Base-by-base conservation (phyloP, 2,797 vertebrate species). In the Rachycentron canadum region DNA sequence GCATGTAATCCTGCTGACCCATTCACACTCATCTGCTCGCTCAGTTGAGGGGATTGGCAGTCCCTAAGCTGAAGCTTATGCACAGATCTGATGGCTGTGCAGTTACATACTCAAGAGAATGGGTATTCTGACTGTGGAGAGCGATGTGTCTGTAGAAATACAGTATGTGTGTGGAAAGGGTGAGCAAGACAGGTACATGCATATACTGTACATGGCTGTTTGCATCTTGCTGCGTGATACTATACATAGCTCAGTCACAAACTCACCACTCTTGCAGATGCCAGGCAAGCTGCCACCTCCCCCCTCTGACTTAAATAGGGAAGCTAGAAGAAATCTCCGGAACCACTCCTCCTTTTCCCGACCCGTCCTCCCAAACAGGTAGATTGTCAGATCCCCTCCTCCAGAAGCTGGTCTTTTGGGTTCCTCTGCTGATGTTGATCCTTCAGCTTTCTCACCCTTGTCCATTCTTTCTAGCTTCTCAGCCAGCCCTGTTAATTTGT, bases 321-420 rank as follows among this genome's bases (percentile, higher is more conserved):
- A 97, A 1, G 96, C 97, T 0, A 97, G 86, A 71, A 98, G 92
- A 83, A 99, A 98, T 78, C 96, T 95, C 58, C 95, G 93, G 90
- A 99, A 99, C 98, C 98, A 99, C 67, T 99, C 98, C 79, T 99
- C 98, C 83, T 99, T 99, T 85, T 99, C 98, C 69, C 98, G 93
- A 11, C 98, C 98, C 0, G 98, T 99, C 91, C 98, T 96, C 60
- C 98, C 98, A 79, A 99, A 99, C 82, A 99, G 94, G 92, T 97
- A 99, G 73, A 99, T 95, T 52, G 96, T 96, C 84, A 96, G 95
- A 74, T 98, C 96, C 78, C 93, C 85, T 75, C 62, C 70, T 69
- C 83, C 97, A 85, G 82, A 41, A 23, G 78, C 11, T 43, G 87
- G 91, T 69, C 88, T 95, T 69, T 87, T 93, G 61, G 81, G 76